Percentiles rank a stretch among this genome's conserved stretches.
Evolutionary conservation across 1,140 invertebrate species (phyloP).

Genomic region (Brachionus rotundiformis): DNA sequence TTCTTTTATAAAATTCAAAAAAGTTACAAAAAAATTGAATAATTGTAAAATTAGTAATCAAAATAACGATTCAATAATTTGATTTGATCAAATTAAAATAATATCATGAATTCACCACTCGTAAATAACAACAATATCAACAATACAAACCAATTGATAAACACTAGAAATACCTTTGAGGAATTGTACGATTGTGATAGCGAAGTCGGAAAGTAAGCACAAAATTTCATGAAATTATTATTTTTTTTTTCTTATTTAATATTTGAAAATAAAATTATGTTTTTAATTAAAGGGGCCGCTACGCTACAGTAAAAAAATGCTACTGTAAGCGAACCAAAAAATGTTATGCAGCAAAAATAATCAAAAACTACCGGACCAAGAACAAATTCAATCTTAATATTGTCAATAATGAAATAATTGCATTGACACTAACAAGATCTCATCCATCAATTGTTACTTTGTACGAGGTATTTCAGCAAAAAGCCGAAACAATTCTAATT

Average conservation of each 20-base stretch:
- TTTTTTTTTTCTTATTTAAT: background rate
- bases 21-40: background rate
- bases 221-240: background rate
- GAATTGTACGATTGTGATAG: slow-evolving; percentile 44
- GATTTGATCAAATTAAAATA: background rate
- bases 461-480: slow-evolving; percentile 44
- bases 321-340: slow-evolving; percentile 14
- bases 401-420: slow-evolving; percentile 46
- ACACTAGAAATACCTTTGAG: slow-evolving; percentile 39
- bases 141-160: slow-evolving; percentile 33
- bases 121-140: slow-evolving; percentile 19
- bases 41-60: background rate
- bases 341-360: slow-evolving; percentile 49
- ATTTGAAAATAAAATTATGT: background rate
- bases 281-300: slow-evolving; percentile 23
- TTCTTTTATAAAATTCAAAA: background rate
- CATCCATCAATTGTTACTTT: slow-evolving; percentile 45
- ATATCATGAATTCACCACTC: slow-evolving; percentile 24
- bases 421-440: background rate
- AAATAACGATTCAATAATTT: slow-evolving; percentile 1
- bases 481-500: slow-evolving; percentile 34
- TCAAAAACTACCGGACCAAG: slow-evolving; percentile 44
- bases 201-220: slow-evolving; percentile 47
- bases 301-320: slow-evolving; percentile 49
- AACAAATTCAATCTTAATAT: slow-evolving; percentile 51